These are phyloP conservation scores for Panagrolaimus sp. DNA, from an alignment of 1,140 invertebrate species.

Conservation along the genomic window DNA sequence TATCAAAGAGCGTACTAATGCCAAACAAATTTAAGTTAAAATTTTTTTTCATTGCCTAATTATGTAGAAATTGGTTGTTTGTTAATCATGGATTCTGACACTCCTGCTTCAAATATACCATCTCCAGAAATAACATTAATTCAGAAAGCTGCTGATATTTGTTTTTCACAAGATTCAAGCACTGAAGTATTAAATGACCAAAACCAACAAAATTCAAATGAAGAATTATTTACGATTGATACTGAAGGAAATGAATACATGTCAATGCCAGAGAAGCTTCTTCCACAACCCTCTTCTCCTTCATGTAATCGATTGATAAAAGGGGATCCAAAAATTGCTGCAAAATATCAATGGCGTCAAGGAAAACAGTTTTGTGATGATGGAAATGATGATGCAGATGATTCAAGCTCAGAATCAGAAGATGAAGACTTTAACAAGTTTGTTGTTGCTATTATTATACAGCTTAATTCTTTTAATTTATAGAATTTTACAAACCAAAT, in stretches of 20 bases:
- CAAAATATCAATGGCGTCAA: conserved; percentile 11
- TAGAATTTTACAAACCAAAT: background rate
- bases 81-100: too few species aligned
- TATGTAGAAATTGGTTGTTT: too few species aligned
- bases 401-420: background rate
- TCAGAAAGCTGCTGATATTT: too few species aligned
- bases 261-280: background rate
- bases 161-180: too few species aligned
- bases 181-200: too few species aligned
- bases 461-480: too few species aligned
- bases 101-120: too few species aligned
- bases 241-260: conserved; percentile 1
- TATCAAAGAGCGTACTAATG: too few species aligned
- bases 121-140: too few species aligned
- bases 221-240: background rate
- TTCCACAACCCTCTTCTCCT: background rate
- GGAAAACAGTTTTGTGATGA: background rate
- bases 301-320: background rate
- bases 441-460: too few species aligned
- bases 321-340: background rate
- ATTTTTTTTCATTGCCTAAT: too few species aligned
- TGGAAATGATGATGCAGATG: background rate
- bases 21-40: too few species aligned
- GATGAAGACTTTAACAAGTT: background rate
- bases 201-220: background rate